phyloP scores from a whole-genome alignment of 2,888 invertebrate genomes.

The Eumerus sabulonum region DNA sequence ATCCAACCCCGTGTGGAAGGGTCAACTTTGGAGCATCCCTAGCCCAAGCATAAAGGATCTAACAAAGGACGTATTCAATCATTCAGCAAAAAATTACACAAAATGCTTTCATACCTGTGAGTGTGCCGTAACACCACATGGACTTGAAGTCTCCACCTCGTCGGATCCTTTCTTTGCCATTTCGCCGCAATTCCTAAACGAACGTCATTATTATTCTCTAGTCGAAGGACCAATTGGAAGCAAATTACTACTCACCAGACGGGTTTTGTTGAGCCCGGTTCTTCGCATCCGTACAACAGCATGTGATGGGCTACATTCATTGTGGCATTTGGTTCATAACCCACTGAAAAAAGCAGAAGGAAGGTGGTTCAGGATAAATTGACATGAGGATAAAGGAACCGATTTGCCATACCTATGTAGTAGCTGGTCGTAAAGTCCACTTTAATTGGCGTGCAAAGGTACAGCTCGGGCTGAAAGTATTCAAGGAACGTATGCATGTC shows the following conservation, averaged over 20 bases:
- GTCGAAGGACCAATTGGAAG: not conserved
- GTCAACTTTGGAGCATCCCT: conserved; percentile 90
- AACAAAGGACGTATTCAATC: conserved; percentile 59
- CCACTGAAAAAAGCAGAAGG: conserved; percentile 82
- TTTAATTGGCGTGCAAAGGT: conserved; percentile 94
- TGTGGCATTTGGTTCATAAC: conserved; percentile 94
- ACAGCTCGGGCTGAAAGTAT: conserved; percentile 94
- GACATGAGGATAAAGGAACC: too few relatives aligned
- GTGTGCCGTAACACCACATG: conserved; percentile 87
- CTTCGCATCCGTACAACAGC: conserved; percentile 92
- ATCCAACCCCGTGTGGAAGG: conserved; percentile 93
- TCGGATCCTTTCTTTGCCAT: conserved; percentile 84
- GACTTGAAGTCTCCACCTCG: conserved; percentile 82
- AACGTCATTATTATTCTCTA: not conserved
- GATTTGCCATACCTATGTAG: conserved; percentile 86
- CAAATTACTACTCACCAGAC: conserved; percentile 84
- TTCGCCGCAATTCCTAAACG: conserved; percentile 93
- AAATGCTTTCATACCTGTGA: conserved; percentile 73
- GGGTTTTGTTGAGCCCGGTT: conserved; percentile 79
- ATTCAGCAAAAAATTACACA: too few relatives aligned
- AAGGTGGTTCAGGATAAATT: not conserved
- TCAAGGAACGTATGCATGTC: too few relatives aligned
- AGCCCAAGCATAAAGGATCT: conserved; percentile 97
- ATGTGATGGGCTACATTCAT: conserved; percentile 96
- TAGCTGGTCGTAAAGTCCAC: conserved; percentile 87